Percentiles rank a stretch among this genome's conserved stretches.
These are phyloP conservation scores for Xyliphius kryptos DNA, from an alignment of 2,113 vertebrate species.

Conservation along the genomic window DNA sequence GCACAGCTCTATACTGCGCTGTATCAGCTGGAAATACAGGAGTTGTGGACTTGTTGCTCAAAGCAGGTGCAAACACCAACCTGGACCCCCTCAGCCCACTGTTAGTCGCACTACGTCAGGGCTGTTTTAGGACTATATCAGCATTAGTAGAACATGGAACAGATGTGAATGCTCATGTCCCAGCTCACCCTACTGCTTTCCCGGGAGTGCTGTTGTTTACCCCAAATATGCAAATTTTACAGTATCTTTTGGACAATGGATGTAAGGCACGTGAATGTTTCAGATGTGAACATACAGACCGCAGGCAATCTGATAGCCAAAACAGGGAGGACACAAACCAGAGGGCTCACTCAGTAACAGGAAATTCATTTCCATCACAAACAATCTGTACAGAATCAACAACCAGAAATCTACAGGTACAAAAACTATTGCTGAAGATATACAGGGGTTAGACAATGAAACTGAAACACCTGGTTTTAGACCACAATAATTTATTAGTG, in stretches of 20 bases:
- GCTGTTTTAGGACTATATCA: conserved; percentile 71
- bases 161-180: conserved; percentile 69
- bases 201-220: conserved; percentile 77
- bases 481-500: too few species aligned
- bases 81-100: conserved; percentile 80
- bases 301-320: too few species aligned
- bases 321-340: conserved; percentile 33
- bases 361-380: conserved; percentile 29
- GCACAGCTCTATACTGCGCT: conserved; percentile 78
- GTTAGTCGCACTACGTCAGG: conserved; percentile 77
- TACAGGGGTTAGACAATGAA: too few species aligned
- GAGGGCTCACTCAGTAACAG: conserved; percentile 19
- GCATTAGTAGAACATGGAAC: conserved; percentile 83
- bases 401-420: conserved; percentile 50
- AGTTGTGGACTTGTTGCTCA: conserved; percentile 73
- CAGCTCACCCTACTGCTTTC: conserved; percentile 74
- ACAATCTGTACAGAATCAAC: conserved; percentile 45
- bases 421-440: too few species aligned
- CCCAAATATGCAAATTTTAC: conserved; percentile 76
- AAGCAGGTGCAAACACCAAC: conserved; percentile 76
- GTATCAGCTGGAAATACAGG: conserved; percentile 71
- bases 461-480: too few species aligned
- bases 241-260: conserved; percentile 80
- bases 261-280: conserved; percentile 81
- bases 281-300: conserved; percentile 68